Evolutionary conservation across 2,797 vertebrate species (phyloP).

Genomic region (Helarctos malayanus): DNA sequence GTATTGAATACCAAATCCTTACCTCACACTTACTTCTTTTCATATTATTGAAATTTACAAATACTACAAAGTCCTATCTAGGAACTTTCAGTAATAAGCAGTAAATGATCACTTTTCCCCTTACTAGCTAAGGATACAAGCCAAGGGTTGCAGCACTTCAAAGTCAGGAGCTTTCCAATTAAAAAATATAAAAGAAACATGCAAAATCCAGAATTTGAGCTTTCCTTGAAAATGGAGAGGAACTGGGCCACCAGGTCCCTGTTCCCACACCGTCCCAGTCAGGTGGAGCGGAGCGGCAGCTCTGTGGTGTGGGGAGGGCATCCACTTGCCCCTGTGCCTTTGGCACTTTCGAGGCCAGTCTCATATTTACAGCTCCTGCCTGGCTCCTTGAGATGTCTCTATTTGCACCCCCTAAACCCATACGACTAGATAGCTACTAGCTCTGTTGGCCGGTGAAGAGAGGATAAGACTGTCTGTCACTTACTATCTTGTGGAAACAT

Average conservation of each 20-base stretch:
- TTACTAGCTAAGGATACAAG: not conserved
- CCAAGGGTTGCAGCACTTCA: not conserved
- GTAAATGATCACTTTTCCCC: not conserved
- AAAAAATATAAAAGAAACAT: not conserved
- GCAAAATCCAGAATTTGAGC: not conserved
- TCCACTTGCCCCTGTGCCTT: no score
- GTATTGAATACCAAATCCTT: not conserved
- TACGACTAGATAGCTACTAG: not conserved
- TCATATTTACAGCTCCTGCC: not conserved
- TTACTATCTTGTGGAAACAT: constrained; percentile 32
- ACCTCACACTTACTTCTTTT: not conserved
- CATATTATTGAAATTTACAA: not conserved
- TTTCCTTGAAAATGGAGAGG: not conserved
- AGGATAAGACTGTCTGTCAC: not conserved
- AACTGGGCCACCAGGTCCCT: not conserved
- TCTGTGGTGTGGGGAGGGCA: fast-evolving
- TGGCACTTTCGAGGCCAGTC: no score
- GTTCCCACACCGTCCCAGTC: fast-evolving
- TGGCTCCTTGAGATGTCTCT: not conserved
- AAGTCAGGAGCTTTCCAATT: not conserved
- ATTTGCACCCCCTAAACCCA: not conserved
- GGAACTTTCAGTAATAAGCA: not conserved
- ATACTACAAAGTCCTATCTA: not conserved
- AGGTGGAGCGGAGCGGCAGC: fast-evolving
- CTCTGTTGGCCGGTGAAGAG: not conserved